These are phyloP conservation scores for Propsilocerus akamusi DNA, from an alignment of 1,140 invertebrate species.

Conservation along the genomic window DNA sequence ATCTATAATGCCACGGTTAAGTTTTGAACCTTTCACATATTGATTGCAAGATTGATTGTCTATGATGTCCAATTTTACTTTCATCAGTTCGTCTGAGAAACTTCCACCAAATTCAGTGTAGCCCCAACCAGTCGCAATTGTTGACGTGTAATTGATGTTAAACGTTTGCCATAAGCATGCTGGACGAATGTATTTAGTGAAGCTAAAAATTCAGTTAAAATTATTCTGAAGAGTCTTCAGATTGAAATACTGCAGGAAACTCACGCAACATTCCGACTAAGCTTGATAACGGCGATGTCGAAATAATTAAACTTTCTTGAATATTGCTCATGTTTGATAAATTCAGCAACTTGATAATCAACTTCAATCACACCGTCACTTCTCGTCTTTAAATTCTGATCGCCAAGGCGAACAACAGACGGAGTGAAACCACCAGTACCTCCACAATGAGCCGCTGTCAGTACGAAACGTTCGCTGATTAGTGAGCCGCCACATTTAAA, in stretches of 20 bases:
- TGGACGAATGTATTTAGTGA: conserved; percentile 28
- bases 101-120: conserved; percentile 28
- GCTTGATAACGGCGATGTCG: conserved; percentile 38
- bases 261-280: conserved; percentile 21
- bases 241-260: no score
- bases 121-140: conserved; percentile 31
- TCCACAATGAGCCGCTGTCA: conserved; percentile 34
- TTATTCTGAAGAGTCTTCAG: no score
- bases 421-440: conserved; percentile 12
- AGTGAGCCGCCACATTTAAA: conserved; percentile 29
- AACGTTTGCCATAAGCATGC: conserved; percentile 33
- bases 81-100: conserved; percentile 38
- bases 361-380: not conserved
- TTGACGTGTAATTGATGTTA: conserved; percentile 15
- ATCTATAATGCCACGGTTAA: conserved; percentile 30
- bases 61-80: conserved; percentile 39
- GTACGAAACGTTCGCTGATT: conserved; percentile 28
- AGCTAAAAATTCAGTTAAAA: no score
- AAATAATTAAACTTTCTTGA: conserved; percentile 30
- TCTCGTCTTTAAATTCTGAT: not conserved
- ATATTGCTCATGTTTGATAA: conserved; percentile 29
- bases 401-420: not conserved
- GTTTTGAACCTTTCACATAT: conserved; percentile 23
- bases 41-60: conserved; percentile 31
- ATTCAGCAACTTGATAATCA: conserved; percentile 11